These are phyloP conservation scores for Mythimna impura DNA, from an alignment of 2,888 invertebrate genomes.

Conservation along the genomic window DNA sequence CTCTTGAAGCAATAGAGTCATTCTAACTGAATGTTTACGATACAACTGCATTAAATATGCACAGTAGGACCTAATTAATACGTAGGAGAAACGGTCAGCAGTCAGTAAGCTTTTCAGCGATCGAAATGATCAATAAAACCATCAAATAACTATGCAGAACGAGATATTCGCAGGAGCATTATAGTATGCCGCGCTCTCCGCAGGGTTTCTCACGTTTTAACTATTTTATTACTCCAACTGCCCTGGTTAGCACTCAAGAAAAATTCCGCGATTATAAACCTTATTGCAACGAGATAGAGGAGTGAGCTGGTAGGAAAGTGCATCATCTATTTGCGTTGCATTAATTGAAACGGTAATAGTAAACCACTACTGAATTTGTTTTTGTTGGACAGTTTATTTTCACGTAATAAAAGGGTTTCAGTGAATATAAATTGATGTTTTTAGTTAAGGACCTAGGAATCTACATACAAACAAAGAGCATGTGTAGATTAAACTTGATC, in stretches of 20 bases:
- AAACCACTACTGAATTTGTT: slow-evolving; percentile 47
- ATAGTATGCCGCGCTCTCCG: slow-evolving; percentile 64
- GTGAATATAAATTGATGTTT: neutral
- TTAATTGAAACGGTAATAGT: slow-evolving; percentile 58
- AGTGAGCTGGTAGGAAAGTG: slow-evolving; percentile 7
- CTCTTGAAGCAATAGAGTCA: neutral
- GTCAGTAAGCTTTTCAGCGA: slow-evolving; percentile 47
- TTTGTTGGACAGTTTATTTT: slow-evolving; percentile 39
- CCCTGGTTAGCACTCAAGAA: slow-evolving; percentile 37
- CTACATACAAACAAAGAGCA: neutral
- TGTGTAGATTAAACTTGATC: neutral
- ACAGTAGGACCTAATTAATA: slow-evolving; percentile 33
- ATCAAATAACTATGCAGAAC: slow-evolving; percentile 70
- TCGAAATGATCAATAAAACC: slow-evolving; percentile 58
- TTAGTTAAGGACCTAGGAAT: neutral
- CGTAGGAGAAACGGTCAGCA: neutral
- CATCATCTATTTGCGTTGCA: slow-evolving; percentile 31
- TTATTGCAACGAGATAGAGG: slow-evolving; percentile 45
- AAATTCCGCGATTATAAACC: slow-evolving; percentile 45
- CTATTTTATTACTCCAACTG: slow-evolving; percentile 69
- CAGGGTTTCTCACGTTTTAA: slow-evolving; percentile 84
- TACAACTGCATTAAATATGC: neutral
- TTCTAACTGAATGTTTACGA: neutral
- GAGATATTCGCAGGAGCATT: slow-evolving; percentile 76
- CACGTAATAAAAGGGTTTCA: slow-evolving; percentile 13